Conservation (phyloP, 2,888 invertebrate species). For the Rotaria socialis region DNA sequence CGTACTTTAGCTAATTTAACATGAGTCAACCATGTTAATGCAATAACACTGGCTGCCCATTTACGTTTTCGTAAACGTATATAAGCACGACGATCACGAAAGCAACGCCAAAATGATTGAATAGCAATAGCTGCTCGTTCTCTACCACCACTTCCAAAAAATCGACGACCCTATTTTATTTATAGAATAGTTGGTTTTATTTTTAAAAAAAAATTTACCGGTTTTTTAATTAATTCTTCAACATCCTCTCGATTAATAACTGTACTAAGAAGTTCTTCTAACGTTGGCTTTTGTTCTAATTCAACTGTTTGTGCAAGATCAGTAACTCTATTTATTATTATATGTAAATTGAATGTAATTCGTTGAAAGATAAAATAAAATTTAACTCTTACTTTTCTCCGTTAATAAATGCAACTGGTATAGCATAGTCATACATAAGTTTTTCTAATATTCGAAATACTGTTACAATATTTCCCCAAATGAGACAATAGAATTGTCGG, state of each 20-base stretch:
- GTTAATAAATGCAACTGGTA: conserved; percentile 57
- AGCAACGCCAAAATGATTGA: conserved; percentile 55
- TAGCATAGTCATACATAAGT: conserved; percentile 53
- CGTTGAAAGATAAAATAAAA: not conserved
- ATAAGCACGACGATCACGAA: conserved; percentile 41
- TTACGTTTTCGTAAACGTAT: conserved; percentile 55
- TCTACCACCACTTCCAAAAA: not conserved
- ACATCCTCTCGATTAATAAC: not conserved
- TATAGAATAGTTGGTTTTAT: not conserved
- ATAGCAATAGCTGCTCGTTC: conserved; percentile 54
- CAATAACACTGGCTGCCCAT: conserved; percentile 59
- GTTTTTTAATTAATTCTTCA: not conserved
- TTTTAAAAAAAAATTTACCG: not conserved
- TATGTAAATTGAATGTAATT: too few species aligned
- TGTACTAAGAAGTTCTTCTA: not conserved
- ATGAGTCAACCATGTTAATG: conserved; percentile 59
- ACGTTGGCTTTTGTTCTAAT: not conserved
- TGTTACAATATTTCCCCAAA: conserved; percentile 58
- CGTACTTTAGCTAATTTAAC: conserved; percentile 57
- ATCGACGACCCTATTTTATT: not conserved
- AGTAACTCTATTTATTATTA: not conserved
- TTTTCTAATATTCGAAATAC: conserved; percentile 54
- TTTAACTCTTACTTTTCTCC: conserved; percentile 54
- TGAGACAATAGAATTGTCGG: conserved; percentile 57
- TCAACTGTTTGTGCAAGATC: not conserved